phyloP scores from a whole-genome alignment of 1,140 invertebrate genomes.

The Bilobella aurantiaca region DNA sequence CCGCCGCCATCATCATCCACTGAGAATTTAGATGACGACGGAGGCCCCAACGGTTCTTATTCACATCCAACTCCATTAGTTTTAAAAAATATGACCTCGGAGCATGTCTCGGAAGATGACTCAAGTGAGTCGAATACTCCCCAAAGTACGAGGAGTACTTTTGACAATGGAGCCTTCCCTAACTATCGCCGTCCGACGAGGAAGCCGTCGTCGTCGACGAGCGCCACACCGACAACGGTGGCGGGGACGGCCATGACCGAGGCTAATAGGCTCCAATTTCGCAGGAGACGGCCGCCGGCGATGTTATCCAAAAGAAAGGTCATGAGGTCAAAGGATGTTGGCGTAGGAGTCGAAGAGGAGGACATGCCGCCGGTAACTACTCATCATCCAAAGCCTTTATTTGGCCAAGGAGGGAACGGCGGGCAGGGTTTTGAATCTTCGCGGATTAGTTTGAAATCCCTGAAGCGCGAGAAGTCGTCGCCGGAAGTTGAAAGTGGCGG shows the following conservation, averaged over 20 bases:
- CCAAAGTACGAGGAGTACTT: no score
- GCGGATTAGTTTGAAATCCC: neutral
- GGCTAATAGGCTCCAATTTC: no score
- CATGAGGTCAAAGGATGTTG: neutral
- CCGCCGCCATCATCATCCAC: neutral
- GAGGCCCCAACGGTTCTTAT: neutral
- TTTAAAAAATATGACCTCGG: neutral
- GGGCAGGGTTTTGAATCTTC: neutral
- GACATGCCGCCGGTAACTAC: constrained; percentile 3
- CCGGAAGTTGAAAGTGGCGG: neutral
- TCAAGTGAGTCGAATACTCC: neutral
- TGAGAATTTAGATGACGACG: neutral
- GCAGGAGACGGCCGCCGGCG: constrained; percentile 8
- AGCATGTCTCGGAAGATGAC: constrained; percentile 6
- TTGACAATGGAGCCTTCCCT: no score
- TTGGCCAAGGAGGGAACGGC: neutral
- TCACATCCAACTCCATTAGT: neutral
- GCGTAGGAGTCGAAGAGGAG: constrained; percentile 1
- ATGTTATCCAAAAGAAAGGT: constrained; percentile 2
- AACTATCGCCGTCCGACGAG: no score
- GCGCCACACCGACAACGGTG: no score
- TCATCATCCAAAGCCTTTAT: constrained; percentile 9
- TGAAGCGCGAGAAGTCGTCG: neutral
- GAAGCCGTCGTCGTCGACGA: no score
- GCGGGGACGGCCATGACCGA: no score